A percentile compares a stretch with the other conserved stretches of the same genome.
These are phyloP conservation scores for Spisula subtruncata DNA, from an alignment of 2,888 invertebrate species.

Conservation along the genomic window DNA sequence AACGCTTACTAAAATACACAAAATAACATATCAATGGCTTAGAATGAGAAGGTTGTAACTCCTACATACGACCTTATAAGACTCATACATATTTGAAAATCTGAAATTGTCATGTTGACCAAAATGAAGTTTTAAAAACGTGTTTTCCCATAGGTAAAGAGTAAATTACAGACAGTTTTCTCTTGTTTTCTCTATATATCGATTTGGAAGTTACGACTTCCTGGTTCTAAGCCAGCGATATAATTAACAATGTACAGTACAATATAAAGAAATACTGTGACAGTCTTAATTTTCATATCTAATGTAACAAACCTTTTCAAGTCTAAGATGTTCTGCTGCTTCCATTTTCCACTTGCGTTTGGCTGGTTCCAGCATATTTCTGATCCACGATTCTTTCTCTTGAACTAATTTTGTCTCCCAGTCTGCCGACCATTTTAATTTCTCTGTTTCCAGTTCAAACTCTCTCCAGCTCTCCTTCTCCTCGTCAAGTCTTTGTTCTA, in stretches of 20 bases:
- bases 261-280: not conserved
- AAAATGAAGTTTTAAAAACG: no score
- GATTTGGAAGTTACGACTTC: no score
- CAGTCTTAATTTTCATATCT: not conserved
- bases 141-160: no score
- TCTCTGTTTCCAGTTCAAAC: constrained; percentile 69
- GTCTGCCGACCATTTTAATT: constrained; percentile 64
- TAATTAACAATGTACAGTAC: not conserved
- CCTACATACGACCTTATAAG: no score
- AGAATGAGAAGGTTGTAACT: no score
- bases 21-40: no score
- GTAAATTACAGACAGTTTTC: no score
- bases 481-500: constrained; percentile 60
- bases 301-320: constrained; percentile 48
- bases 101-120: no score
- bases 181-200: no score
- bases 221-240: not conserved
- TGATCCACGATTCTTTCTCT: constrained; percentile 63
- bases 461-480: constrained; percentile 68
- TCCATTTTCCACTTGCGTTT: constrained; percentile 65
- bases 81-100: no score
- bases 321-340: constrained; percentile 55
- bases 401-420: constrained; percentile 57
- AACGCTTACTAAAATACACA: no score
- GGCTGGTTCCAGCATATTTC: constrained; percentile 65